A percentile compares a stretch with the other conserved stretches of the same genome.
Conservation (phyloP, 2,888 invertebrate genomes). For the Mesopsocus fuscifrons region DNA sequence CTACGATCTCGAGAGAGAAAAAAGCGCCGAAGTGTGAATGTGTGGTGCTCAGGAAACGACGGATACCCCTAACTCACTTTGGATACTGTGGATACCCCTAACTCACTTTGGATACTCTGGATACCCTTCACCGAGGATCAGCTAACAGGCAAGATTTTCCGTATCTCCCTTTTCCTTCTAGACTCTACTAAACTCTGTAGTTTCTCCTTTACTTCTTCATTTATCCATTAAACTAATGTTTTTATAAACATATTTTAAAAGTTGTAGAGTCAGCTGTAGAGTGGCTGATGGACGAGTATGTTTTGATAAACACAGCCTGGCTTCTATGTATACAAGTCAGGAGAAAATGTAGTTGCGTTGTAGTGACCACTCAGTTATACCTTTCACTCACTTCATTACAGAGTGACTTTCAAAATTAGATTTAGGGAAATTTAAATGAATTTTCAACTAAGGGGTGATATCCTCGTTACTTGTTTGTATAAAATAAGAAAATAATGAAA, state of each 20-base stretch:
- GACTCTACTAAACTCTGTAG: not conserved
- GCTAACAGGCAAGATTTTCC: constrained; percentile 9
- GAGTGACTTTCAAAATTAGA: constrained; percentile 4
- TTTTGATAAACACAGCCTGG: constrained; percentile 9
- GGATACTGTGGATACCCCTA: not conserved
- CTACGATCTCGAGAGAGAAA: not conserved
- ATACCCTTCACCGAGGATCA: not conserved
- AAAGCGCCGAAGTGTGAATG: constrained; percentile 9
- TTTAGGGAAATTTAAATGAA: not conserved
- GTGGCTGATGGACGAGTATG: not conserved
- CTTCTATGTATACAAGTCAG: constrained; percentile 2
- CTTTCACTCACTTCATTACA: constrained; percentile 5
- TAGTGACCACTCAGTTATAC: constrained; percentile 12
- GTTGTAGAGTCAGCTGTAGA: not conserved
- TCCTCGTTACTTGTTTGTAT: no score
- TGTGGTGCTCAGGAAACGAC: constrained; percentile 1
- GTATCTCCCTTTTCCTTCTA: not conserved
- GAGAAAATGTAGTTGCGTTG: constrained; percentile 14
- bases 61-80: not conserved
- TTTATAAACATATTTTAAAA: not conserved
- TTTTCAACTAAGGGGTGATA: constrained; percentile 1
- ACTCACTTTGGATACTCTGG: not conserved
- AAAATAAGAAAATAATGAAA: no score
- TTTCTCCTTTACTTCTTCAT: not conserved
- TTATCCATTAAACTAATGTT: not conserved